These are phyloP conservation scores for Leucoraja ocellata DNA, from an alignment of 2,797 vertebrate genomes.

Conservation along the genomic window DNA sequence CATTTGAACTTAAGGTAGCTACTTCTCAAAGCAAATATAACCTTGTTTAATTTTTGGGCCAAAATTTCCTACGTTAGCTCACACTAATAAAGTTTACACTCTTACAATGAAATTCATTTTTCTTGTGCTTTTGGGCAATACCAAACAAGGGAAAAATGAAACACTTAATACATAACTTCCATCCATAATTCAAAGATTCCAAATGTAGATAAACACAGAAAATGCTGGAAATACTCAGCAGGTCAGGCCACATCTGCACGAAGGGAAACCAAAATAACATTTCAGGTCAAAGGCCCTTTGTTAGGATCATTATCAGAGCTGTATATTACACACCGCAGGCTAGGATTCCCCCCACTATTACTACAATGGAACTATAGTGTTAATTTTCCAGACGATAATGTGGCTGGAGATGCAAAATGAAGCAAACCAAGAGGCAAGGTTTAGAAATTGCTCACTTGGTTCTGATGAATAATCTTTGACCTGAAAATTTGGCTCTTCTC, in stretches of 20 bases:
- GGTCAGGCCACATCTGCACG: no score
- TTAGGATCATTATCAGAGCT: neutral
- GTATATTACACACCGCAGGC: neutral
- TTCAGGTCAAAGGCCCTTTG: neutral
- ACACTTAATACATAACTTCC: neutral
- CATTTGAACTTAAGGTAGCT: neutral
- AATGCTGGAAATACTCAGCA: no score
- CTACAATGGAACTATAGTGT: neutral
- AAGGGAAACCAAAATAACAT: no score
- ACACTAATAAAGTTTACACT: neutral
- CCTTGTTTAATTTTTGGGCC: neutral
- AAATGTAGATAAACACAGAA: neutral
- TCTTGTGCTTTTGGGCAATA: neutral
- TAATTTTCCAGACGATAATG: neutral
- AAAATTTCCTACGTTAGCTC: neutral
- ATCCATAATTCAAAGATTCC: neutral
- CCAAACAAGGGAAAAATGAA: neutral
- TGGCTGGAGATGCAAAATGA: no score
- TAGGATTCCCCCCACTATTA: neutral
- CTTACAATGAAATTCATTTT: neutral
- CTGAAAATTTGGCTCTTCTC: no score
- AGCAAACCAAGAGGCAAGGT: neutral
- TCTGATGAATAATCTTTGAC: no score
- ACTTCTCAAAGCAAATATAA: neutral
- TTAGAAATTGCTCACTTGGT: neutral